A percentile compares a stretch with the other conserved stretches of the same genome.
These are phyloP conservation scores for Mallotus villosus DNA, from an alignment of 2,797 vertebrate species.

Conservation along the genomic window DNA sequence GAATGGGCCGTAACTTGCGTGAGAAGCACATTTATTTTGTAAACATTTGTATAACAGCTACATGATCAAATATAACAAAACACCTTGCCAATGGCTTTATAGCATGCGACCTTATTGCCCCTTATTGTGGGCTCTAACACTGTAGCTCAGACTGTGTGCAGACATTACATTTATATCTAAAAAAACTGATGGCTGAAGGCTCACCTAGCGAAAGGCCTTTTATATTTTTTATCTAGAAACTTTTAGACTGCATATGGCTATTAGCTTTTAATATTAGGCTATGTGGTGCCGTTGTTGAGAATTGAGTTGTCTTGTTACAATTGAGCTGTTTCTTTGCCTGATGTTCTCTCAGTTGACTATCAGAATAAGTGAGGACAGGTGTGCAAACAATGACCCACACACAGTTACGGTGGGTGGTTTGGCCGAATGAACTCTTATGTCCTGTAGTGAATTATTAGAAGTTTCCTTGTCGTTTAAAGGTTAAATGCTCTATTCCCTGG, in stretches of 20 bases:
- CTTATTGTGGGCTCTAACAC: too few relatives aligned
- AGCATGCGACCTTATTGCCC: too few relatives aligned
- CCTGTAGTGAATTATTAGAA: conserved; percentile 18
- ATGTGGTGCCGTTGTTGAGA: not conserved
- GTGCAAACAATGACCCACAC: not conserved
- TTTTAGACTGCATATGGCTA: too few relatives aligned
- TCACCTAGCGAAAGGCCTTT: too few relatives aligned
- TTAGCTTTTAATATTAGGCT: too few relatives aligned
- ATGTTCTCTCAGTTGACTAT: not conserved
- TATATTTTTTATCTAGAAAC: too few relatives aligned
- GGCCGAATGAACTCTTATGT: conserved; percentile 1
- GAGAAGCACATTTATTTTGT: not conserved
- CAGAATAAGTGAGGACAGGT: not conserved
- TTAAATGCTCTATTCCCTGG: conserved; percentile 32
- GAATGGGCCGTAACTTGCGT: not conserved
- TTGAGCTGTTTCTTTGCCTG: not conserved
- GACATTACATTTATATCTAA: not conserved
- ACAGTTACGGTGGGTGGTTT: conserved; percentile 10
- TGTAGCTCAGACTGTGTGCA: not conserved
- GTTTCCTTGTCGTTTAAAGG: conserved; percentile 42
- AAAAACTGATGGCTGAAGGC: not conserved
- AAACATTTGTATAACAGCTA: not conserved
- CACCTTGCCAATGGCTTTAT: too few relatives aligned
- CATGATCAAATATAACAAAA: not conserved
- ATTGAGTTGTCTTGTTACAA: not conserved